A percentile compares a stretch with the other conserved stretches of the same genome.
Conservation (phyloP, 2,113 vertebrate species). For the Nothobranchius furzeri region DNA sequence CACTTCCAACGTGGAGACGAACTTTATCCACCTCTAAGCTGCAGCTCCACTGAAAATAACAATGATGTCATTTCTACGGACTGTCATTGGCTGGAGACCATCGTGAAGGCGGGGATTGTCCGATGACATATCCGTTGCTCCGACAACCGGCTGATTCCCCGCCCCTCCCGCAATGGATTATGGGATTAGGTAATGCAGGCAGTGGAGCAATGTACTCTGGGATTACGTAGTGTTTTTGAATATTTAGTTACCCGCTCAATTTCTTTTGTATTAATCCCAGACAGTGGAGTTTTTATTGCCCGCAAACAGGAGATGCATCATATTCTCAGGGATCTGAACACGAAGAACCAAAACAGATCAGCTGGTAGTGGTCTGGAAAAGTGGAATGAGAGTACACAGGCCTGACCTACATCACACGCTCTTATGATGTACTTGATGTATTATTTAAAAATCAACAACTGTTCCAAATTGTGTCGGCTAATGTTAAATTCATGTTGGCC, state of each 20-base stretch:
- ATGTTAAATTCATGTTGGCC: too few species aligned
- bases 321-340: too few species aligned
- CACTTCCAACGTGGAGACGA: slow-evolving; percentile 89
- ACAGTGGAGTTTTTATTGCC: too few species aligned
- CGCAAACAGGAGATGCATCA: too few species aligned
- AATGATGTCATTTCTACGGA: slow-evolving; percentile 92
- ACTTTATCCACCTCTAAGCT: slow-evolving; percentile 92
- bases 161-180: slow-evolving; percentile 83
- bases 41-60: slow-evolving; percentile 94
- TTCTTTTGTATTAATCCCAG: slow-evolving; percentile 22
- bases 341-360: too few species aligned
- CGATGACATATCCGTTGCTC: slow-evolving; percentile 82
- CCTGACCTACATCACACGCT: too few species aligned
- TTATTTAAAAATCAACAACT: too few species aligned
- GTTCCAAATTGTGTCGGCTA: too few species aligned
- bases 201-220: slow-evolving; percentile 87
- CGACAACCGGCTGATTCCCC: slow-evolving; percentile 76
- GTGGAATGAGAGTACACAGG: too few species aligned
- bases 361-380: too few species aligned
- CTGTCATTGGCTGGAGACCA: slow-evolving; percentile 82
- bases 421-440: too few species aligned
- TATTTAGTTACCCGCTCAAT: slow-evolving; percentile 83
- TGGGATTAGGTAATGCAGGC: slow-evolving; percentile 96
- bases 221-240: slow-evolving; percentile 95
- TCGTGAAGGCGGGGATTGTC: slow-evolving; percentile 58